Conservation (phyloP, 2,888 invertebrate species). For the Clostera curtula region DNA sequence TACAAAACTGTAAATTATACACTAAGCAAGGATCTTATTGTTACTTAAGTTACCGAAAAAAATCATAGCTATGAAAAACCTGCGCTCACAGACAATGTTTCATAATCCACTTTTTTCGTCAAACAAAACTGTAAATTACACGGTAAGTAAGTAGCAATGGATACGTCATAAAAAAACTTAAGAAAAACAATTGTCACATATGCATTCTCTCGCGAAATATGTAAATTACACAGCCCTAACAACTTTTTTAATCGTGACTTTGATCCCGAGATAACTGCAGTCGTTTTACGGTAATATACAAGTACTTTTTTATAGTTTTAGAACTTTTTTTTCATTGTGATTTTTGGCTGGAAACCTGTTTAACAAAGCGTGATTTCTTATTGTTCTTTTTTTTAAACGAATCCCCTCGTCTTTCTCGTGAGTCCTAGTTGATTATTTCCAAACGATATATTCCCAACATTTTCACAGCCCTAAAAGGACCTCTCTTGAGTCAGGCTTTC, state of each 20-base stretch:
- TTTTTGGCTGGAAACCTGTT: not conserved
- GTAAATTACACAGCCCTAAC: slow-evolving; percentile 20
- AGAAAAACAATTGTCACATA: slow-evolving; percentile 25
- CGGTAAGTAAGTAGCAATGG: slow-evolving; percentile 35
- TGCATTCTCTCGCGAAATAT: slow-evolving; percentile 22
- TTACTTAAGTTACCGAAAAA: slow-evolving; percentile 5
- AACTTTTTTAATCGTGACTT: slow-evolving; percentile 20
- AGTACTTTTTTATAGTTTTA: slow-evolving; percentile 19
- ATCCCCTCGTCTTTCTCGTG: too few species aligned
- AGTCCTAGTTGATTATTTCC: too few species aligned
- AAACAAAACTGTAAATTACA: slow-evolving; percentile 44
- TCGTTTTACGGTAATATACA: slow-evolving; percentile 48
- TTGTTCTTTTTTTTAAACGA: too few species aligned
- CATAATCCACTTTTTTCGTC: slow-evolving; percentile 3
- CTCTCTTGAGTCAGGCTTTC: too few species aligned
- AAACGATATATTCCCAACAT: too few species aligned
- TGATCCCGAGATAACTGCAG: slow-evolving; percentile 48
- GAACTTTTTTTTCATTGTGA: slow-evolving; percentile 1
- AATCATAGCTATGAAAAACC: too few species aligned
- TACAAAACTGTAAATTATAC: slow-evolving; percentile 9
- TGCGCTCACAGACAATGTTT: too few species aligned
- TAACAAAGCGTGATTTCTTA: too few species aligned
- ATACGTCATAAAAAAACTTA: slow-evolving; percentile 7
- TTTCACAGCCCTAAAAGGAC: too few species aligned
- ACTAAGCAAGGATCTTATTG: slow-evolving; percentile 9